phyloP scores from a whole-genome alignment of 1,140 invertebrate species.

The Parapsyche elsis region DNA sequence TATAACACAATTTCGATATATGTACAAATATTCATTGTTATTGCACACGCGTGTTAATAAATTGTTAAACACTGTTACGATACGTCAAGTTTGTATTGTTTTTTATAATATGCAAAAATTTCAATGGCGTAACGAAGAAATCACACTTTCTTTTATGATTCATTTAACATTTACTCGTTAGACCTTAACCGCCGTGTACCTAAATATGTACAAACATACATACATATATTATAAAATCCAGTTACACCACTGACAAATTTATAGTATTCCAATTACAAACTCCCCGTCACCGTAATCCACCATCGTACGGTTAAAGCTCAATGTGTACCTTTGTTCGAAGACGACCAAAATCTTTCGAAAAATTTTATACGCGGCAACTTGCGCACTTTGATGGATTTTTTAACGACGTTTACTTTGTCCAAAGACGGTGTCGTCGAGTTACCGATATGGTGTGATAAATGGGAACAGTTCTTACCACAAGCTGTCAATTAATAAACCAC shows the following conservation, averaged over 20 bases:
- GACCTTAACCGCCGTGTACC: no score
- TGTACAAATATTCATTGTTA: background rate
- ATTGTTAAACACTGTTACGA: background rate
- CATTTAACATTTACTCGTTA: no score
- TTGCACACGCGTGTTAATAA: background rate
- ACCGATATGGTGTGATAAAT: background rate
- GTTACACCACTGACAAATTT: background rate
- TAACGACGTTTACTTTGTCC: background rate
- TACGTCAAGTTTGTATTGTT: background rate
- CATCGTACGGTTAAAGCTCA: background rate
- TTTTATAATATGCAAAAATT: conserved; percentile 20
- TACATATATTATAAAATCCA: background rate
- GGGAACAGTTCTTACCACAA: conserved; percentile 6
- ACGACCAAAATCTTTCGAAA: conserved; percentile 31
- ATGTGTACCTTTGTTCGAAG: background rate
- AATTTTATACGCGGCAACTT: background rate
- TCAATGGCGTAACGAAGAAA: background rate
- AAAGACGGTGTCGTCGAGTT: background rate
- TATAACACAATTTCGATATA: background rate
- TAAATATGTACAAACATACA: background rate
- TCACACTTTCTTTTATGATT: no score
- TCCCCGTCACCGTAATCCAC: no score
- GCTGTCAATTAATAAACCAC: conserved; percentile 3
- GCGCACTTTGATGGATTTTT: background rate
- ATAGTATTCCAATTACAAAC: background rate